These are phyloP conservation scores for Pardalotus punctatus DNA, from an alignment of 2,113 vertebrate species.

Conservation along the genomic window DNA sequence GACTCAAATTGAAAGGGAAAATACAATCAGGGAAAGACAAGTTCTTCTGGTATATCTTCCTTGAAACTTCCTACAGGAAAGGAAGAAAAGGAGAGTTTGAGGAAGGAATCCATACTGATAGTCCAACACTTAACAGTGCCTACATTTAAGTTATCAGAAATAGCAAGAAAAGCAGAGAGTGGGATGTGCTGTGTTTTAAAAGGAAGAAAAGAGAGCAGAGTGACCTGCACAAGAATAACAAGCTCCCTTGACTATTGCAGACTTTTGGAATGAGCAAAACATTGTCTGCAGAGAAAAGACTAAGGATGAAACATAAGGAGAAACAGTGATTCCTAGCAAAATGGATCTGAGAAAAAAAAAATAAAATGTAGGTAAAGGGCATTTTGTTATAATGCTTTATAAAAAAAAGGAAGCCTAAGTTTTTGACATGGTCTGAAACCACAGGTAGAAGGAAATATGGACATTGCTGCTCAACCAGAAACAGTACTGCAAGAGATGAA, in stretches of 20 bases:
- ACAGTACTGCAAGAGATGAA: not conserved
- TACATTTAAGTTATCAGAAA: not conserved
- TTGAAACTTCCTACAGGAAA: not conserved
- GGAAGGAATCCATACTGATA: not conserved
- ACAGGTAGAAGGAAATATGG: not conserved
- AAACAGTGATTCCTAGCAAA: not conserved
- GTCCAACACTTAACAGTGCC: not conserved
- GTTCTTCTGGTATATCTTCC: not conserved
- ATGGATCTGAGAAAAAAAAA: not conserved
- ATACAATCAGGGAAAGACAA: not conserved
- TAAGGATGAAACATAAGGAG: not conserved
- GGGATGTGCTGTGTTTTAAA: not conserved
- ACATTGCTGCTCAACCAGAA: not conserved
- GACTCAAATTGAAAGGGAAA: not conserved
- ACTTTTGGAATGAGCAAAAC: not conserved
- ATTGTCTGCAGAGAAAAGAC: conserved; percentile 8
- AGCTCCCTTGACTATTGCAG: not conserved
- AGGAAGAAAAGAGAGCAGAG: not conserved
- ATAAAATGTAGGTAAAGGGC: not conserved
- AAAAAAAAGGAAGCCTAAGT: not conserved
- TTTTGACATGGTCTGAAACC: not conserved
- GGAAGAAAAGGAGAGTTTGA: not conserved
- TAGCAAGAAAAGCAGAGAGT: not conserved
- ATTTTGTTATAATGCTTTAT: not conserved
- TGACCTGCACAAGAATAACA: conserved; percentile 16